Conservation (phyloP, 2,888 invertebrate species). For the Calameuta idolon region DNA sequence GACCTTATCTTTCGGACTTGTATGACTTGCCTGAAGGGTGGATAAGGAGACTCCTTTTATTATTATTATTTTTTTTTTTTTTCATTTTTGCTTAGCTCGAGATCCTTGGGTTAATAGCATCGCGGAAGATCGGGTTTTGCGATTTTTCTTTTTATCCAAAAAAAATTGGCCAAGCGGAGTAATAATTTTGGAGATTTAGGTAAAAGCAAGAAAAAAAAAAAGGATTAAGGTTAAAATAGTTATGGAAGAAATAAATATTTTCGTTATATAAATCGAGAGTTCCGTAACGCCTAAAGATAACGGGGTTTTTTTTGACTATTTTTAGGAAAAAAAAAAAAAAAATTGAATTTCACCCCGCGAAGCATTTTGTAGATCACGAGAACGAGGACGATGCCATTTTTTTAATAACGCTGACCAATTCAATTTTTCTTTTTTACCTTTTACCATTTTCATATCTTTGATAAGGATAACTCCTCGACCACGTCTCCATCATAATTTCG, state of each 20-base stretch:
- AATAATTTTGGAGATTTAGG: not conserved
- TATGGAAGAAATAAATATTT: not conserved
- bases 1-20: constrained; percentile 10
- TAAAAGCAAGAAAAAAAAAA: not conserved
- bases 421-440: constrained; percentile 7
- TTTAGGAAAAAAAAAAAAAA: not conserved
- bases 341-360: not conserved
- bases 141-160: no score
- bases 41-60: no score
- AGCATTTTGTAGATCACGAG: not conserved
- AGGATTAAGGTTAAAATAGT: not conserved
- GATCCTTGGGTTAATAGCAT: no score
- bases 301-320: not conserved
- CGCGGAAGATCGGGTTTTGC: no score
- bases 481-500: constrained; percentile 61
- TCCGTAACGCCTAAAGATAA: not conserved
- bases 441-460: constrained; percentile 19
- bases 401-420: constrained; percentile 1
- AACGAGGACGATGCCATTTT: constrained; percentile 14
- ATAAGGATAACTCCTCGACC: constrained; percentile 24
- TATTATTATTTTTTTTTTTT: no score
- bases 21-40: not conserved
- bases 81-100: no score
- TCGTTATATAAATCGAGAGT: not conserved
- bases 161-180: no score